phyloP scores from a whole-genome alignment of 2,797 vertebrate genomes.

The Leuciscus waleckii region DNA sequence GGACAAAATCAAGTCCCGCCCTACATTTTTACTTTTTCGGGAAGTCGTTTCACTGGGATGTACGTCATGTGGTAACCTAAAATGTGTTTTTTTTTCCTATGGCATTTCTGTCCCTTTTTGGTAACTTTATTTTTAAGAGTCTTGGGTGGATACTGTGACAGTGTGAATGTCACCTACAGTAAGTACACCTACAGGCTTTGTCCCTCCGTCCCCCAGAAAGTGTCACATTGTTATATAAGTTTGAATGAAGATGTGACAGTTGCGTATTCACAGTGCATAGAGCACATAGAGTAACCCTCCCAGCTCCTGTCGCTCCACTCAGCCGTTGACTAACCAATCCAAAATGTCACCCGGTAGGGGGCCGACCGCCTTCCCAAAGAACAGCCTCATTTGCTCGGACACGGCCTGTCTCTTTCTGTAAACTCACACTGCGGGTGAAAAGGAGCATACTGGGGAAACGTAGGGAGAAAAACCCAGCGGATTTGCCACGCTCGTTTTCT shows the following conservation, averaged over 20 bases:
- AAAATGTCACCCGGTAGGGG: constrained; percentile 52
- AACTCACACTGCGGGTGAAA: constrained; percentile 43
- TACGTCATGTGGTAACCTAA: neutral
- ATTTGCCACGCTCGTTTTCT: constrained; percentile 33
- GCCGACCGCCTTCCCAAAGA: constrained; percentile 36
- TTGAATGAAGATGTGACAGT: constrained; percentile 32
- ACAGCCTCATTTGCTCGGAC: constrained; percentile 49
- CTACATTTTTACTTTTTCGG: neutral
- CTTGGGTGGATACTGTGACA: neutral
- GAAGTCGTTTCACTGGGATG: neutral
- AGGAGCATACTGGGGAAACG: neutral
- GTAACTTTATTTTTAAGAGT: neutral
- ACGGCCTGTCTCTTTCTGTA: constrained; percentile 53
- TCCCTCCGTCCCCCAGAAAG: neutral
- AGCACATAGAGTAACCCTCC: neutral
- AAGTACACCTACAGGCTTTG: constrained; percentile 10
- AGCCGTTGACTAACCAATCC: constrained; percentile 43
- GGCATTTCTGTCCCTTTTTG: neutral
- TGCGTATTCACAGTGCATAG: constrained; percentile 1
- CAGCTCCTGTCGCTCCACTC: constrained; percentile 30
- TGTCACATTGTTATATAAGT: constrained; percentile 37
- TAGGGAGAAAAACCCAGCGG: constrained; percentile 14
- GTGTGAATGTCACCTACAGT: constrained; percentile 35
- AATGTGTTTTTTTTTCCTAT: no score
- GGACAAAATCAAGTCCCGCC: neutral